phyloP scores from a whole-genome alignment of 1,140 invertebrate species.

The Brachionus calyciflorus region DNA sequence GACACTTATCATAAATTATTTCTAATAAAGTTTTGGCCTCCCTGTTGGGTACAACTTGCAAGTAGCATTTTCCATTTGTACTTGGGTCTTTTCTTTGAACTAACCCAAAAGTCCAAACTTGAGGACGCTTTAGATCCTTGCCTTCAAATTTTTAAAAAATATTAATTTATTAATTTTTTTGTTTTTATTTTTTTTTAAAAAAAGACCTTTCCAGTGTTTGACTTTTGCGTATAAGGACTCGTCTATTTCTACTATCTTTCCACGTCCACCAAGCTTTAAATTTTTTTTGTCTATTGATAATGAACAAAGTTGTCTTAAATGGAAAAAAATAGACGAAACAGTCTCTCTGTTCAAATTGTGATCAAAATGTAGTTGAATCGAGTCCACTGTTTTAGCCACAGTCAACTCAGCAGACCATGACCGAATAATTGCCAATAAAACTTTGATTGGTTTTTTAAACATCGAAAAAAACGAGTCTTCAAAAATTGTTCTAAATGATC shows the following conservation, averaged over 20 bases:
- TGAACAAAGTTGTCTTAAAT: constrained; percentile 2
- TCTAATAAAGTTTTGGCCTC: too few species aligned
- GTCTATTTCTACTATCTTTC: neutral
- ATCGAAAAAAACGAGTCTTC: constrained; percentile 2
- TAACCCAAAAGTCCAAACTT: too few species aligned
- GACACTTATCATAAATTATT: too few species aligned
- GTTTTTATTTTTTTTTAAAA: too few species aligned
- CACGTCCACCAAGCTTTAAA: neutral
- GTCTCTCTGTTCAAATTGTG: neutral
- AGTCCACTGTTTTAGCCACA: neutral
- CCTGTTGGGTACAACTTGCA: too few species aligned
- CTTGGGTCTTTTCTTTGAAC: too few species aligned
- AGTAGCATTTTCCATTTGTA: too few species aligned
- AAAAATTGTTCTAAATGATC: neutral
- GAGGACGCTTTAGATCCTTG: too few species aligned
- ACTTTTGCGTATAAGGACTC: neutral
- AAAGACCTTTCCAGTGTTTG: too few species aligned
- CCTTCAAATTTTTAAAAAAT: too few species aligned
- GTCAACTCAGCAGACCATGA: neutral
- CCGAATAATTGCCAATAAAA: neutral
- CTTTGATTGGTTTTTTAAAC: neutral
- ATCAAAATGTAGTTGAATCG: neutral
- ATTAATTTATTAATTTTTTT: too few species aligned
- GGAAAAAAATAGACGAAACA: neutral
- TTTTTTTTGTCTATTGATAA: too few species aligned